Evolutionary conservation across 1,140 invertebrate genomes (phyloP), one percentile per base, ranked within the genome.

Genomic region (Chlorops oryzae): DNA sequence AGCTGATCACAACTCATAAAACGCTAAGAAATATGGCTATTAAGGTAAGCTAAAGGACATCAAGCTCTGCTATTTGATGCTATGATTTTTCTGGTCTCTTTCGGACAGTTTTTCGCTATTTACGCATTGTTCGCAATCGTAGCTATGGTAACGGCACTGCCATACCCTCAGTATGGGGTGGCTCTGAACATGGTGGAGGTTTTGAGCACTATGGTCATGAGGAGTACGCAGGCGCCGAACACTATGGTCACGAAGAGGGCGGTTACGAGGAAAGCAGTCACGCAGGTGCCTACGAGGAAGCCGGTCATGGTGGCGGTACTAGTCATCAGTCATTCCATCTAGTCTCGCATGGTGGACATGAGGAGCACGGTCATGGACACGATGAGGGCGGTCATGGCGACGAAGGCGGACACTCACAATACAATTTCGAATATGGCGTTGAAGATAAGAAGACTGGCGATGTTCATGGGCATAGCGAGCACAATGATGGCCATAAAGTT

Each of bases 361-460:
- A 28, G 17, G 47, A 56, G 28, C 55, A 62, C 15, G 52, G 39
- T n/a, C 48, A 53, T 18, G 55, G 27, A 12, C 46, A 53, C 12
- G 37, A 34, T 27, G 23, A 22, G 10, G 34, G 41, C 20, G 43
- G 42, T 7, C 51, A 56, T 7, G 63, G 65, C 20, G 59, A 55
- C 0, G 63, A 62, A 4, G 57, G 58, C 5, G 59, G 65, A 5
- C 61, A 68, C 25, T 61, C 59, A 13, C 63, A 69, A 27, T 68
- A 68, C 28, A 52, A 65, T 15, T 68, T 68, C 53, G 48, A 48
- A 4, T 68, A 68, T 23, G 65, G 63, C 18, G 65, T 68, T 32
- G 60, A 65, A 55, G 65, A 68, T 38, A 52, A 58, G 47, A 69
- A 68, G 41, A 68, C 65, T 1, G 65, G 65, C 39, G 65, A 68